phyloP scores from a whole-genome alignment of 2,113 vertebrate species.

The Hippocampus abdominalis region DNA sequence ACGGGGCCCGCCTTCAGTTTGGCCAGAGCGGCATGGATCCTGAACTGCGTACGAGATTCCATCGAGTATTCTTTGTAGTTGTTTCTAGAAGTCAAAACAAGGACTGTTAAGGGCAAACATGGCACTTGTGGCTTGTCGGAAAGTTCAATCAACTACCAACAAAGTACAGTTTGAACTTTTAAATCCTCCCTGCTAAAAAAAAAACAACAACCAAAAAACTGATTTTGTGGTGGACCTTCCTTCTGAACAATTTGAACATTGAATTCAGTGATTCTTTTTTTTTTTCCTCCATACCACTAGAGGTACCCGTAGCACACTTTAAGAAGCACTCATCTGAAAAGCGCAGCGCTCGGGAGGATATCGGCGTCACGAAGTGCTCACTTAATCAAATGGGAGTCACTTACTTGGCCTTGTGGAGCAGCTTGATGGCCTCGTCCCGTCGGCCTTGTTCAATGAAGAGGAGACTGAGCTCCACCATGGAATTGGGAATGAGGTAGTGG shows the following conservation, averaged over 20 bases:
- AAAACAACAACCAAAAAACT: no score
- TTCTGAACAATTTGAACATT: not conserved
- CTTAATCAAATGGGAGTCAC: conserved; percentile 15
- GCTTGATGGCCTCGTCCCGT: conserved; percentile 71
- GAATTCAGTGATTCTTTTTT: no score
- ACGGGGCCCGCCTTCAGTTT: conserved; percentile 73
- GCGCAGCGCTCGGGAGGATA: not conserved
- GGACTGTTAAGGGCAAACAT: not conserved
- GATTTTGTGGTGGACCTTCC: no score
- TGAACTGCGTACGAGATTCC: conserved; percentile 81
- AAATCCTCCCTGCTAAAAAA: not conserved
- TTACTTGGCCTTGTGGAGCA: conserved; percentile 78
- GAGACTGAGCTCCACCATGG: conserved; percentile 74
- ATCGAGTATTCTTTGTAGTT: conserved; percentile 83
- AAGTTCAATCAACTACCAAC: not conserved
- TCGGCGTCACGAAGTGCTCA: not conserved
- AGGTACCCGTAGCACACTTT: not conserved
- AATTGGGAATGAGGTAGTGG: conserved; percentile 77
- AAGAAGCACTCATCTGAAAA: no score
- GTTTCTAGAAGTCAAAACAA: conserved; percentile 51
- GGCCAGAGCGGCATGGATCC: conserved; percentile 77
- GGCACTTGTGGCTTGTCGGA: not conserved
- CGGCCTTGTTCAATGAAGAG: conserved; percentile 69
- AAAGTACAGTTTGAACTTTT: not conserved
- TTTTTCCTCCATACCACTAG: no score